phyloP scores from a whole-genome alignment of 1,140 invertebrate species.

The Formica selysi region DNA sequence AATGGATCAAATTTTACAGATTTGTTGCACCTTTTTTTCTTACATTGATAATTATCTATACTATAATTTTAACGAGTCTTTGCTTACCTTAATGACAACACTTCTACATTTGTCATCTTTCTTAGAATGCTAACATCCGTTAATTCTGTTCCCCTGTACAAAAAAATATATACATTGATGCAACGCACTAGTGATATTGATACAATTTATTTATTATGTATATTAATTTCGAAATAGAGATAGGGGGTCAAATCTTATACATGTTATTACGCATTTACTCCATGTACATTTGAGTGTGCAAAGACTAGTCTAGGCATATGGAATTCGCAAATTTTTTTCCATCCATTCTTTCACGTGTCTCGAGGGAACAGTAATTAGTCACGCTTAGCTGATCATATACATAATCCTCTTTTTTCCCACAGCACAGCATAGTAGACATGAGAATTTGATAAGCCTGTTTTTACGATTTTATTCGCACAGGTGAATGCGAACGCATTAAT shows the following conservation, averaged over 20 bases:
- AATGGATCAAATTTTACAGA: not conserved
- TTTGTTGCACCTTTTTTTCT: not conserved
- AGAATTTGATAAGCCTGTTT: slow-evolving; percentile 28
- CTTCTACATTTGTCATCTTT: slow-evolving; percentile 92
- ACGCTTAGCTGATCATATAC: slow-evolving; percentile 15
- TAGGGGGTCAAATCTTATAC: too few relatives aligned
- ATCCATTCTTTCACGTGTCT: slow-evolving; percentile 27
- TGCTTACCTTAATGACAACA: slow-evolving; percentile 92
- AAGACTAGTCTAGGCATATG: not conserved
- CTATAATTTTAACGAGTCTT: slow-evolving; percentile 2
- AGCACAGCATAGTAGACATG: not conserved
- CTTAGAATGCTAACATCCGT: slow-evolving; percentile 92
- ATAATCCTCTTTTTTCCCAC: slow-evolving; percentile 46
- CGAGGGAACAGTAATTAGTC: slow-evolving; percentile 4
- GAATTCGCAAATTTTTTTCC: slow-evolving; percentile 12
- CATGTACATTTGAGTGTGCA: not conserved
- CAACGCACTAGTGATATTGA: not conserved
- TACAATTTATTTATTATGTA: slow-evolving; percentile 6
- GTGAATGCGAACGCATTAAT: not conserved
- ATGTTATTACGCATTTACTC: not conserved
- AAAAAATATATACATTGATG: slow-evolving; percentile 77
- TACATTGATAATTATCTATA: not conserved
- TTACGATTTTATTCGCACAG: not conserved
- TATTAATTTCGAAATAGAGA: not conserved
- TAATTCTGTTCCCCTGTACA: slow-evolving; percentile 93